Evolutionary conservation across 2,888 invertebrate genomes (phyloP), one percentile per base, ranked within the genome.

Genomic region (Trissonchulus latispiculum): DNA sequence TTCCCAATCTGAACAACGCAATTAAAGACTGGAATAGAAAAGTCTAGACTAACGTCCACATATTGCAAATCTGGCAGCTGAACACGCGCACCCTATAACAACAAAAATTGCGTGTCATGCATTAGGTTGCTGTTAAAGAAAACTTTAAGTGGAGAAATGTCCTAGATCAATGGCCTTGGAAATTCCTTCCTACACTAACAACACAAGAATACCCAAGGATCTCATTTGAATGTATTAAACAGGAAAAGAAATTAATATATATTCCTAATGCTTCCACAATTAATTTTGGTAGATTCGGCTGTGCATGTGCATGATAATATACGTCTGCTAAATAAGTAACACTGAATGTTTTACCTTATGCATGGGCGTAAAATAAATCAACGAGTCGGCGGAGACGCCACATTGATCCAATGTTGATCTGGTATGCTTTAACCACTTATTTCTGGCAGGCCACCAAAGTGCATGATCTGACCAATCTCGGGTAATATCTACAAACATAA

Each of bases 401-500:
- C 91, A 95, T 86, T 96, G 96, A 86, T 99, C 97, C 77, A 99
- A 86, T 0, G 99, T 99, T 79, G 93, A 93, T 75, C 95, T 89
- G 1, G 96, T 95, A 77, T 95, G 88, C 32, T 91, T 89, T 72
- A 99, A 87, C 99, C 99, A 99, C 81, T 89, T 88, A 86, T 97
- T 95, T 81, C 90, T 89, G 35, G 90, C 90, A 0, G 97, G 96
- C 99, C 97, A 99, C 95, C 97, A 99, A 0, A 99, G 88, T 0
- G 94, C 95, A 86, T 97, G 96, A 84, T 99, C 97, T 62, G 97
- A 97, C 97, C 97, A 99, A 85, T 99, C 97, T 86, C 93, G 92
- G 71, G 93, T 91, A 84, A 95, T 91, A 83, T 95, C 96, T 92
- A 88, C 28, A 89, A 89, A 48, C 18, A 66, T 28, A 66, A 66